Percentiles rank a stretch among this genome's conserved stretches.
phyloP scores from a whole-genome alignment of 2,797 vertebrate species.

The Alcedo quadribrachys region DNA sequence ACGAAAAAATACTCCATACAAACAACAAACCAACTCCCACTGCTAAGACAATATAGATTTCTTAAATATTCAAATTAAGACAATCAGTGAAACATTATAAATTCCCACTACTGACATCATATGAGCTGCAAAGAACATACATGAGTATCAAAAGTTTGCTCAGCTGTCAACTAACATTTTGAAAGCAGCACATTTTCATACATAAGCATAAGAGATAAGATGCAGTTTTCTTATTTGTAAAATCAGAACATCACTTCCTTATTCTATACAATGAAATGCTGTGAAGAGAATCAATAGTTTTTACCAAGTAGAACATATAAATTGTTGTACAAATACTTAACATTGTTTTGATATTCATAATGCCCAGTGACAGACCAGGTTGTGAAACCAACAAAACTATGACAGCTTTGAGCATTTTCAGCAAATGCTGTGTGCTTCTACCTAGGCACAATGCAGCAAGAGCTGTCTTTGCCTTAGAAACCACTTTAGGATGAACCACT shows the following conservation, averaged over 20 bases:
- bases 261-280: not conserved
- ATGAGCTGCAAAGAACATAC: not conserved
- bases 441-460: not conserved
- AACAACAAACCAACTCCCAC: not conserved
- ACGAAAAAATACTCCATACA: not conserved
- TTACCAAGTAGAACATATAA: not conserved
- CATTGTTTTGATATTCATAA: not conserved
- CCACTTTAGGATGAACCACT: not conserved
- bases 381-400: not conserved
- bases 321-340: not conserved
- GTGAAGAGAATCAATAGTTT: not conserved
- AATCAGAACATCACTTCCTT: not conserved
- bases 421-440: not conserved
- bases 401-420: not conserved
- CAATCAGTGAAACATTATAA: not conserved
- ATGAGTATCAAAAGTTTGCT: not conserved
- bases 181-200: not conserved
- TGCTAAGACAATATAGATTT: not conserved
- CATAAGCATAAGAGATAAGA: not conserved
- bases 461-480: not conserved
- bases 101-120: not conserved
- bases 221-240: not conserved
- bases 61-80: not conserved
- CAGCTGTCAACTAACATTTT: not conserved
- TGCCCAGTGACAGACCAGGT: not conserved